A percentile compares a stretch with the other conserved stretches of the same genome.
Evolutionary conservation across 2,797 vertebrate genomes (phyloP).

Genomic region (Cheirogaleus major): DNA sequence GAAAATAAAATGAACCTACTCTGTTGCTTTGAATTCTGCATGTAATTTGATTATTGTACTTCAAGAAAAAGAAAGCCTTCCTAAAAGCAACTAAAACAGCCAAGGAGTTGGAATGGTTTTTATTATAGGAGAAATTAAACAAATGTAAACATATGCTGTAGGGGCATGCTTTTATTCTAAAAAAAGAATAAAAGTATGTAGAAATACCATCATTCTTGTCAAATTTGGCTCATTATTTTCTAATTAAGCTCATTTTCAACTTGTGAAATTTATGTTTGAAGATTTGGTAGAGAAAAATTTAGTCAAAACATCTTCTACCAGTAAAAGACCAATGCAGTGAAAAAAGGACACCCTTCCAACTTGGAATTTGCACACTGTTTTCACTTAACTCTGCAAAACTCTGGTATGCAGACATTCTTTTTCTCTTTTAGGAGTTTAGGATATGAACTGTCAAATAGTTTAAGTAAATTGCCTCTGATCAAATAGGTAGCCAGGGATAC

Average conservation of each 20-base stretch:
- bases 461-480: background rate
- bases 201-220: background rate
- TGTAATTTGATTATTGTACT: background rate
- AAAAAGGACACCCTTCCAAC: background rate
- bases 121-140: background rate
- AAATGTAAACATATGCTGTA: background rate
- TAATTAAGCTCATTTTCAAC: background rate
- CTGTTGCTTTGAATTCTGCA: slow-evolving; percentile 36
- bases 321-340: background rate
- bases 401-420: background rate
- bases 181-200: background rate
- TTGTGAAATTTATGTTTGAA: background rate
- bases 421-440: background rate
- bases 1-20: background rate
- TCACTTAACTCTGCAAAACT: background rate
- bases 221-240: slow-evolving; percentile 2
- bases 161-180: background rate
- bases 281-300: background rate
- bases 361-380: background rate
- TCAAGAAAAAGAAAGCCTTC: background rate
- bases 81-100: background rate
- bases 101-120: background rate
- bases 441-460: background rate
- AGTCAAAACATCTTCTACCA: background rate
- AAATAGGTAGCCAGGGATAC: background rate